A percentile compares a stretch with the other conserved stretches of the same genome.
These are phyloP conservation scores for Petrolisthes cinctipes DNA, from an alignment of 2,888 invertebrate genomes.

Conservation along the genomic window DNA sequence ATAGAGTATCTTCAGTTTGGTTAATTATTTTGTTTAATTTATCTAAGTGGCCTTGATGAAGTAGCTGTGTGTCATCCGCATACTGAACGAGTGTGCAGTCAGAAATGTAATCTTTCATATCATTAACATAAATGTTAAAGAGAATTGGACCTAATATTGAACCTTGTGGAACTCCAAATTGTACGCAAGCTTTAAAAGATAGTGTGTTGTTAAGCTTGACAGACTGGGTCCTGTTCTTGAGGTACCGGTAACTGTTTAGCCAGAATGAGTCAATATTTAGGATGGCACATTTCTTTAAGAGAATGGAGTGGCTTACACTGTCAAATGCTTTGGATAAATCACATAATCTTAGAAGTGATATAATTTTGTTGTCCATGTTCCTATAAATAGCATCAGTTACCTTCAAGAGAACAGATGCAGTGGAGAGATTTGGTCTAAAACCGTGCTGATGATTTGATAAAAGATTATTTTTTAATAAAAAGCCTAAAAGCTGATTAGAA, in stretches of 20 bases:
- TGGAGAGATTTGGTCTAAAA: neutral
- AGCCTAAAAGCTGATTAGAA: neutral
- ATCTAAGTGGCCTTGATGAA: too few species aligned
- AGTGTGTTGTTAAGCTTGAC: neutral
- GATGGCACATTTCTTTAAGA: too few species aligned
- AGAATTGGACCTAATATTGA: constrained; percentile 7
- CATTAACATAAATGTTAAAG: neutral
- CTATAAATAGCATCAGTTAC: too few species aligned
- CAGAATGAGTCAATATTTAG: too few species aligned
- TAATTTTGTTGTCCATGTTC: too few species aligned
- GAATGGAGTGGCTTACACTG: too few species aligned
- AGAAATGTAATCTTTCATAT: neutral
- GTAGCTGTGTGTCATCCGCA: too few species aligned
- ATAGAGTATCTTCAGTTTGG: too few species aligned
- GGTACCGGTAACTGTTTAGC: neutral
- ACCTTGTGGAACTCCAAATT: neutral
- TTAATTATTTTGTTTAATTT: too few species aligned
- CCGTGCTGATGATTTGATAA: neutral
- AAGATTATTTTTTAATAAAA: neutral
- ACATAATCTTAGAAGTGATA: too few species aligned
- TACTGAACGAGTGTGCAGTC: neutral
- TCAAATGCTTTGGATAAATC: too few species aligned
- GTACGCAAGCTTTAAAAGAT: neutral
- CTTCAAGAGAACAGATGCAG: too few species aligned
- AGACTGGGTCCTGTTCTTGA: neutral